Evolutionary conservation across 2,888 invertebrate genomes (phyloP), one percentile per base, ranked within the genome.

Genomic region (Ryuthela nishihirai): DNA sequence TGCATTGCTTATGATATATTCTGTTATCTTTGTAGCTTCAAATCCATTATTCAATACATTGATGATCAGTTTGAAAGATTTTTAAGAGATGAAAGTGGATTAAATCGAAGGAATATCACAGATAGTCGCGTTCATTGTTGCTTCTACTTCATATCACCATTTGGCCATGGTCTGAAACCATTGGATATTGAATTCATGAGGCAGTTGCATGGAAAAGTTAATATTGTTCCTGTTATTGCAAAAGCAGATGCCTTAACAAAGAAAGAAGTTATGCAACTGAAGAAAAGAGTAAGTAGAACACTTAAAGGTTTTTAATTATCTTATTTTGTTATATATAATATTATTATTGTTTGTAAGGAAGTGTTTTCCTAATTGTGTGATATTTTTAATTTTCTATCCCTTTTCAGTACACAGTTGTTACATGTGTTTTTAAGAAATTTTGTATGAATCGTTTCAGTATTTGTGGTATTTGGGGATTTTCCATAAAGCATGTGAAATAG

Each of bases 101-200:
- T 65, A 7, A 97, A 98, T 77, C 83, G 97, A 41, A 84, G 94
- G 65, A 94, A 97, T 74, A 97, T 98, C 69, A 86, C 94, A 54
- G 97, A 98, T 76, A 95, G 94, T 76, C 83, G 97, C 72, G 92
- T 98, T 68, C 97, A 98, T 73, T 97, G 97, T 77, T 97, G 89
- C 77, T 92, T 97, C 74, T 97, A 95, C 76, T 97, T 95, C 75
- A 91, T 97, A 73, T 94, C 94, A 52, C 95, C 95, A 0, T 92
- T 91, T 76, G 95, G 95, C 41, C 94, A 95, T 78, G 94, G 94
- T 15, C 77, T 95, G 67, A 94, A 94, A 72, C 95, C 94, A 0
- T 76, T 94, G 62, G 95, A 97, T 74, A 85, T 95, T 52, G 90
- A 93, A 76, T 92, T 94, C 71, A 94, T 95, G 94, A 93, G 93